Conservation (phyloP, 2,113 vertebrate species). For the Psammodynastes pulverulentus region DNA sequence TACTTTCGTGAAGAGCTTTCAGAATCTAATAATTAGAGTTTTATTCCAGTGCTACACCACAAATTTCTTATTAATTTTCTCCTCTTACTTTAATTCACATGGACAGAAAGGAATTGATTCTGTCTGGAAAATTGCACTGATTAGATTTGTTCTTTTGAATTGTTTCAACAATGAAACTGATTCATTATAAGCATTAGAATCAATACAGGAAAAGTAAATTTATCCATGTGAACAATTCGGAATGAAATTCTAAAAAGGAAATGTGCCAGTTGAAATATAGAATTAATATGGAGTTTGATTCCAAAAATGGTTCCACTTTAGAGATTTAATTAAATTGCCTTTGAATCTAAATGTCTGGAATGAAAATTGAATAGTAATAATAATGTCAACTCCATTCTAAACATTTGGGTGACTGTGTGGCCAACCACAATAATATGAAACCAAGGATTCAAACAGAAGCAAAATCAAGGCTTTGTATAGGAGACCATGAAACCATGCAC, state of each 20-base stretch:
- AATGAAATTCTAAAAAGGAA: neutral
- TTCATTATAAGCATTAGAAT: neutral
- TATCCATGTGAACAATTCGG: neutral
- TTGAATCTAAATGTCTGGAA: neutral
- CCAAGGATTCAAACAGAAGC: neutral
- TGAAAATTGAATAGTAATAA: neutral
- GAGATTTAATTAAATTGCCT: neutral
- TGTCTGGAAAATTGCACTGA: neutral
- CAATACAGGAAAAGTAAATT: neutral
- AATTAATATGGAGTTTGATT: neutral
- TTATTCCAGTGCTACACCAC: neutral
- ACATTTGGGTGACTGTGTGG: neutral
- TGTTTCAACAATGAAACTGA: neutral
- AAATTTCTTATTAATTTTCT: neutral
- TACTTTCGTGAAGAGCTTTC: neutral
- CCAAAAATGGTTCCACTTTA: neutral
- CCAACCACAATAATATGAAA: neutral
- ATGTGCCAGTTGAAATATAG: neutral
- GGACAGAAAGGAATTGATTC: neutral
- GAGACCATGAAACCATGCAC: neutral
- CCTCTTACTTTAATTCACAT: neutral
- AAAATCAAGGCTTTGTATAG: neutral
- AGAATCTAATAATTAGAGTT: neutral
- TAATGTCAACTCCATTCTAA: neutral
- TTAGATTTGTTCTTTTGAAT: neutral